A percentile compares a stretch with the other conserved stretches of the same genome.
Conservation (phyloP, 2,888 invertebrate species). For the Chorisops tibialis region DNA sequence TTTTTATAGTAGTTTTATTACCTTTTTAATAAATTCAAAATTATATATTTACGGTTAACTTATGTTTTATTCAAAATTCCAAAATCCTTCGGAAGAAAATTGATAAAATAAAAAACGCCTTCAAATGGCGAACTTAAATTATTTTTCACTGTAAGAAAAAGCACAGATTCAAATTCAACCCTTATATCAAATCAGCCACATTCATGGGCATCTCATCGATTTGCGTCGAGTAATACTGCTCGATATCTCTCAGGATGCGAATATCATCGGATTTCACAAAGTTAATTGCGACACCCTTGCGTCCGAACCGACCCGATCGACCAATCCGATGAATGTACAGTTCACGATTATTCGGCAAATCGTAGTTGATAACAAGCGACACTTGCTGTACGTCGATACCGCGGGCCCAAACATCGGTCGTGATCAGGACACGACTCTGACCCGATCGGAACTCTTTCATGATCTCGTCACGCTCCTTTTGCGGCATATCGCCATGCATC, state of each 20-base stretch:
- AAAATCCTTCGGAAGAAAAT: no score
- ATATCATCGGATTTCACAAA: constrained; percentile 99
- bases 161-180: no score
- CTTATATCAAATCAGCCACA: constrained; percentile 83
- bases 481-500: constrained; percentile 98
- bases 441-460: constrained; percentile 99
- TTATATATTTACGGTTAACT: no score
- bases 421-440: constrained; percentile 90
- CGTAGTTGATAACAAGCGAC: constrained; percentile 98
- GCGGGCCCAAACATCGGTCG: constrained; percentile 99
- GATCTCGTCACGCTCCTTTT: constrained; percentile 96
- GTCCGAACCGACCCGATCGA: constrained; percentile 94
- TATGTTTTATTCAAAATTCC: no score
- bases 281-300: constrained; percentile 99
- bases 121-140: no score
- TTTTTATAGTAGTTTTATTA: no score
- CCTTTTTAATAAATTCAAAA: no score
- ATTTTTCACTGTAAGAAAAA: no score
- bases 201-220: constrained; percentile 99
- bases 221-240: constrained; percentile 99
- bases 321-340: constrained; percentile 99
- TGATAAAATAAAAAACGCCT: no score
- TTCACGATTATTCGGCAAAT: constrained; percentile 98
- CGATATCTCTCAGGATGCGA: constrained; percentile 96
- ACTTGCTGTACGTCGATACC: constrained; percentile 99